These are phyloP conservation scores for Podargus strigoides DNA, from an alignment of 2,797 vertebrate genomes.

Conservation along the genomic window DNA sequence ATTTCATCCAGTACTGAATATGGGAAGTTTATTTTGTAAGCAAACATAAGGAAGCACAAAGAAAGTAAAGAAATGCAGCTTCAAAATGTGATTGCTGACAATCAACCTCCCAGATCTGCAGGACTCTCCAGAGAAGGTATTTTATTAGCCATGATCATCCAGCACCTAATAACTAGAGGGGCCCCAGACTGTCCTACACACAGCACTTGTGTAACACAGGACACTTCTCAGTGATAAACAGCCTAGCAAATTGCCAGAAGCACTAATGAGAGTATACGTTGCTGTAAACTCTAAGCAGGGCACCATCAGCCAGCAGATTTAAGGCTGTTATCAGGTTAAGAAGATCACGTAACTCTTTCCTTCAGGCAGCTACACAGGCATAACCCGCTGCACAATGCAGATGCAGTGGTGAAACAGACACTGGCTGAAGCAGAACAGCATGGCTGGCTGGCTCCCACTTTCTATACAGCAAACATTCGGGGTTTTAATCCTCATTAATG, in stretches of 20 bases:
- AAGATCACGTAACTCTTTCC: not conserved
- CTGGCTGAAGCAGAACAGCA: not conserved
- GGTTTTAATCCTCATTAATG: not conserved
- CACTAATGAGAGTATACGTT: not conserved
- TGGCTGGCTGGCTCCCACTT: accelerated
- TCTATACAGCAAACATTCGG: not conserved
- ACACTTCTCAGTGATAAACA: not conserved
- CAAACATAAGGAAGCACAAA: not conserved
- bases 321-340: not conserved
- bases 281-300: not conserved
- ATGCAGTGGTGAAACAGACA: not conserved
- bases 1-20: not conserved
- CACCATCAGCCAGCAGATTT: not conserved
- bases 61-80: not conserved
- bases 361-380: not conserved
- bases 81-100: not conserved
- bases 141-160: not conserved
- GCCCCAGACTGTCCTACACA: not conserved
- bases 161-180: not conserved
- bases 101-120: not conserved
- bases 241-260: not conserved
- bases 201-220: not conserved
- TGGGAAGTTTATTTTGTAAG: not conserved
- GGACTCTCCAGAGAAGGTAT: not conserved
- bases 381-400: not conserved